Evolutionary conservation across 2,797 vertebrate genomes (phyloP).

Genomic region (Zenarchopterus dispar): DNA sequence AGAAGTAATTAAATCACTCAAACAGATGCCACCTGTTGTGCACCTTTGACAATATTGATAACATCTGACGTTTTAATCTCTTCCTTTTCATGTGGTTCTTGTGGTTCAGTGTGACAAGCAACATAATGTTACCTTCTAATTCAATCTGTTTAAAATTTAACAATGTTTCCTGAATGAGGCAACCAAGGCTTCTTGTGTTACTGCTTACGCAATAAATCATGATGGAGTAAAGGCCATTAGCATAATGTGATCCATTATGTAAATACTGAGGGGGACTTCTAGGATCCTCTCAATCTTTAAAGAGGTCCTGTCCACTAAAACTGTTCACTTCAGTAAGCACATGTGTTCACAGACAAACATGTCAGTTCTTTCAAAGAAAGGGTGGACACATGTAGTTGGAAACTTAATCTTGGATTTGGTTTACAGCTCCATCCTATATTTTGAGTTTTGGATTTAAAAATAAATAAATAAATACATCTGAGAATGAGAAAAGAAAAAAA

Average conservation of each 20-base stretch:
- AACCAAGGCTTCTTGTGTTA: conserved; percentile 66
- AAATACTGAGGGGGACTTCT: conserved; percentile 23
- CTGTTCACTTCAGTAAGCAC: not conserved
- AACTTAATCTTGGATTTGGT: too few relatives aligned
- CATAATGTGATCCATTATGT: conserved; percentile 64
- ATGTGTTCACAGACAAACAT: not conserved
- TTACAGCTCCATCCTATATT: too few relatives aligned
- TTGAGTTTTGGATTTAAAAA: too few relatives aligned
- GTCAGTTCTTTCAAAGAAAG: too few relatives aligned
- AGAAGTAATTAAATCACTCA: not conserved
- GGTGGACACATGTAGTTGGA: too few relatives aligned
- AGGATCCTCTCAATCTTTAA: conserved; percentile 27
- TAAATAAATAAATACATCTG: too few relatives aligned
- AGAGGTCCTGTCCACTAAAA: not conserved
- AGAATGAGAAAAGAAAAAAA: too few relatives aligned
- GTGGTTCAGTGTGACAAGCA: conserved; percentile 13
- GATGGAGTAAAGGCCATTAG: conserved; percentile 50
- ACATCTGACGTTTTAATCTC: not conserved
- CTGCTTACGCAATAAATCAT: conserved; percentile 53
- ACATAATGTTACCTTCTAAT: conserved; percentile 46
- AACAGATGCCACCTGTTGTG: not conserved
- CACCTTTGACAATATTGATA: conserved; percentile 5
- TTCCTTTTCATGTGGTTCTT: conserved; percentile 11
- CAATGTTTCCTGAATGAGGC: conserved; percentile 65
- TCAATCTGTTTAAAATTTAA: conserved; percentile 77